These are phyloP conservation scores for Montipora capricornis DNA, from an alignment of 64 coral and sea anemone genomes.

Conservation along the genomic window DNA sequence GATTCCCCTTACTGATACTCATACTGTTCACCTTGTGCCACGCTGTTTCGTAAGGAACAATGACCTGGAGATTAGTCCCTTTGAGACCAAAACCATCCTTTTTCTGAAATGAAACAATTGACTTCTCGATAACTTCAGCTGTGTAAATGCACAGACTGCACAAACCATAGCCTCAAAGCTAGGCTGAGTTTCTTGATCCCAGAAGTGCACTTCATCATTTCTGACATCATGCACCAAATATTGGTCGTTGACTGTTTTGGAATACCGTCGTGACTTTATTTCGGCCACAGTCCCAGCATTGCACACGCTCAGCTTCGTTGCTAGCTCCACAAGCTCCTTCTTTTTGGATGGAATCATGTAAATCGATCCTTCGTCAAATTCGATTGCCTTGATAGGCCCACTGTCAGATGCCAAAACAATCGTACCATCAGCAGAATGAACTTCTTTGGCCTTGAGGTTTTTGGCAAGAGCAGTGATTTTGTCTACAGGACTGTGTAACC, in stretches of 20 bases:
- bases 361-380: no score
- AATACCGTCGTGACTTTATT: no score
- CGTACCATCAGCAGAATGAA: constrained; percentile 26
- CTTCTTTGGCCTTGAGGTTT: constrained; percentile 39
- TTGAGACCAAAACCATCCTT: constrained; percentile 60
- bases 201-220: constrained; percentile 42
- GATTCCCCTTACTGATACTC: constrained; percentile 10
- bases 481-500: constrained; percentile 63
- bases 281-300: no score
- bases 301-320: no score
- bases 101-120: constrained; percentile 50
- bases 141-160: constrained; percentile 39
- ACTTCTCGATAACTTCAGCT: constrained; percentile 8
- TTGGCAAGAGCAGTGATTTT: constrained; percentile 22
- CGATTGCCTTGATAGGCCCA: no score
- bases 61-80: not conserved
- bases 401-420: not conserved
- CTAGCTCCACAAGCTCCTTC: no score
- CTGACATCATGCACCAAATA: not conserved
- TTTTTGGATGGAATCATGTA: no score
- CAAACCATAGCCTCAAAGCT: not conserved
- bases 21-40: constrained; percentile 63
- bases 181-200: constrained; percentile 29
- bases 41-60: constrained; percentile 1
- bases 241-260: no score